Evolutionary conservation across 2,797 vertebrate species (phyloP).

Genomic region (Yasuhikotakia modesta): DNA sequence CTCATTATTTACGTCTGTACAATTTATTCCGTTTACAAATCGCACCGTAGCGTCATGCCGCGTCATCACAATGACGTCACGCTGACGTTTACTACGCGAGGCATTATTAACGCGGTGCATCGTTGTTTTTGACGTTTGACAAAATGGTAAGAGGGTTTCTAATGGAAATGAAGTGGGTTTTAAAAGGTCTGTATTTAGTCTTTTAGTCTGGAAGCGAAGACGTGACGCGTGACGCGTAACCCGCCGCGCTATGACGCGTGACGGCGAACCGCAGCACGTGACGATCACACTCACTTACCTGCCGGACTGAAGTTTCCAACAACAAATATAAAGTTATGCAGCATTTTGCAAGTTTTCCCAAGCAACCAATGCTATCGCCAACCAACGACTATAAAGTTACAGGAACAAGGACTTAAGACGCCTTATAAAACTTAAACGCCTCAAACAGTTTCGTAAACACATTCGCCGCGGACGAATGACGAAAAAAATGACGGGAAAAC

Average conservation of each 20-base stretch:
- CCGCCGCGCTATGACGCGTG: constrained; percentile 24
- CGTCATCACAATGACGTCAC: neutral
- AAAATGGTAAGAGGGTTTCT: neutral
- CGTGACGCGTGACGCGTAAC: neutral
- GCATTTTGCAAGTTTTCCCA: neutral
- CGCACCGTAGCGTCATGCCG: too few relatives aligned
- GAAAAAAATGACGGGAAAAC: neutral
- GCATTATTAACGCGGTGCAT: neutral
- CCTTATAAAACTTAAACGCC: neutral
- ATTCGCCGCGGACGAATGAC: neutral
- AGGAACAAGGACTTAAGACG: too few relatives aligned
- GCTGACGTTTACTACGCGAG: neutral
- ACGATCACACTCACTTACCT: constrained; percentile 27
- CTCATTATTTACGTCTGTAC: too few relatives aligned
- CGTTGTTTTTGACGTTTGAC: neutral
- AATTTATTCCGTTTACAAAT: neutral
- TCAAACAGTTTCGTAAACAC: neutral
- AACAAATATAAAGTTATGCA: neutral
- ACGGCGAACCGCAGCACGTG: constrained; percentile 39
- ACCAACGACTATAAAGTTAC: neutral
- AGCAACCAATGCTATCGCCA: neutral
- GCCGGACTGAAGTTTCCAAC: neutral
- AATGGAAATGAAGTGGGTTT: neutral
- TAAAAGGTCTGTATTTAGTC: neutral
- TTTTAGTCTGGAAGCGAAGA: constrained; percentile 1